phyloP scores from a whole-genome alignment of 2,888 invertebrate genomes.

The Eupithecia tripunctaria region DNA sequence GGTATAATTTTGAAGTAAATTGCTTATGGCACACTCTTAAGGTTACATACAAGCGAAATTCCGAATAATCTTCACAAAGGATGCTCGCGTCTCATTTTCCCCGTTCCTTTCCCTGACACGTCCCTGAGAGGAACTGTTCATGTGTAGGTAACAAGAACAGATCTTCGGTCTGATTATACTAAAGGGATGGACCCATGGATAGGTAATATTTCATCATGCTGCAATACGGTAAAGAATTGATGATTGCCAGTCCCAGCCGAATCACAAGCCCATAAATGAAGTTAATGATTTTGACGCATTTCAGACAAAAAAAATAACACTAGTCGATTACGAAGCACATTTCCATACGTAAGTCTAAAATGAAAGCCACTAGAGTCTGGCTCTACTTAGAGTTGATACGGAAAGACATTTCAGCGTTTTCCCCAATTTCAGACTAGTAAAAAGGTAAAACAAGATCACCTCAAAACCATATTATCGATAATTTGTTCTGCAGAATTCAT shows the following conservation, averaged over 20 bases:
- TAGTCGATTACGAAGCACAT: not conserved
- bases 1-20: too few relatives aligned
- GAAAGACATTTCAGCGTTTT: too few relatives aligned
- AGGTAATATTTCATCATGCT: not conserved
- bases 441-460: too few relatives aligned
- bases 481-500: too few relatives aligned
- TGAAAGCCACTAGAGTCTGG: too few relatives aligned
- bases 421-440: too few relatives aligned
- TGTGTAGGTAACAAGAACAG: slow-evolving; percentile 17
- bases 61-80: not conserved
- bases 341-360: not conserved
- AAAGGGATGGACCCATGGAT: not conserved
- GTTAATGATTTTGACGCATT: not conserved
- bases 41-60: not conserved
- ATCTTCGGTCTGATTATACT: not conserved
- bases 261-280: not conserved
- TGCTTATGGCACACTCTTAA: too few relatives aligned
- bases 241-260: not conserved
- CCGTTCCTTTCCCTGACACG: slow-evolving; percentile 22
- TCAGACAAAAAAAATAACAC: not conserved
- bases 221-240: not conserved
- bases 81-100: not conserved
- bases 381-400: too few relatives aligned
- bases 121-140: slow-evolving; percentile 13
- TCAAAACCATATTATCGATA: too few relatives aligned